Evolutionary conservation across 2,797 vertebrate genomes (phyloP).

Genomic region (Nyctibius grandis): DNA sequence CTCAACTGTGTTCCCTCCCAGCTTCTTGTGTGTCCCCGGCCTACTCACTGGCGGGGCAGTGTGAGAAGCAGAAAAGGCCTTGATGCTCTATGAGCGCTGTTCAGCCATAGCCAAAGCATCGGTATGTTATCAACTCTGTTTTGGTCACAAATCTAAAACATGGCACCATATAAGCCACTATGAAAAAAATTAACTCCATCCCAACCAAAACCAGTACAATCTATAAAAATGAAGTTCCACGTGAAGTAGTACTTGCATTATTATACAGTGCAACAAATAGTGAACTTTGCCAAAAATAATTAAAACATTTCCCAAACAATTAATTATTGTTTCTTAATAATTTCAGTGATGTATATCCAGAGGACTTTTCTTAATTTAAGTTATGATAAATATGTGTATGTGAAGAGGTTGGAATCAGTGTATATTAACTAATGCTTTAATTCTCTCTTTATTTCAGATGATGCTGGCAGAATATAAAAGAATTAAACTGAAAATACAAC

Average conservation of each 20-base stretch:
- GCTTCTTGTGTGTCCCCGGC: neutral
- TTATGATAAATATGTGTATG: neutral
- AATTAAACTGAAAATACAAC: constrained; percentile 86
- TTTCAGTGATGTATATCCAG: neutral
- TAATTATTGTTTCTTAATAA: neutral
- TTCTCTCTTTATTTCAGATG: constrained; percentile 72
- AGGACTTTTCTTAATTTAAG: neutral
- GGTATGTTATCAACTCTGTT: neutral
- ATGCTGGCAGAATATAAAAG: constrained; percentile 87
- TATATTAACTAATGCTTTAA: neutral
- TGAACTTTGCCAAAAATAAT: neutral
- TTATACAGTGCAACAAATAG: neutral
- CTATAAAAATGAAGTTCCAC: neutral
- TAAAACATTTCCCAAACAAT: neutral
- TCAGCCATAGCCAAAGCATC: neutral
- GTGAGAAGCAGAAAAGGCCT: neutral
- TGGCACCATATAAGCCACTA: neutral
- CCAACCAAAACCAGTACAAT: neutral
- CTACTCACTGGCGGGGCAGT: neutral
- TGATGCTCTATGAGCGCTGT: fast-evolving
- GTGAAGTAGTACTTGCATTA: neutral
- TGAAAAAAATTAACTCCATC: neutral
- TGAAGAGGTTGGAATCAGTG: neutral
- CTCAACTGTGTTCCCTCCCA: neutral
- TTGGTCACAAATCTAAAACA: neutral